phyloP scores from a whole-genome alignment of 1,140 invertebrate genomes.

The Frieseomelitta varia region DNA sequence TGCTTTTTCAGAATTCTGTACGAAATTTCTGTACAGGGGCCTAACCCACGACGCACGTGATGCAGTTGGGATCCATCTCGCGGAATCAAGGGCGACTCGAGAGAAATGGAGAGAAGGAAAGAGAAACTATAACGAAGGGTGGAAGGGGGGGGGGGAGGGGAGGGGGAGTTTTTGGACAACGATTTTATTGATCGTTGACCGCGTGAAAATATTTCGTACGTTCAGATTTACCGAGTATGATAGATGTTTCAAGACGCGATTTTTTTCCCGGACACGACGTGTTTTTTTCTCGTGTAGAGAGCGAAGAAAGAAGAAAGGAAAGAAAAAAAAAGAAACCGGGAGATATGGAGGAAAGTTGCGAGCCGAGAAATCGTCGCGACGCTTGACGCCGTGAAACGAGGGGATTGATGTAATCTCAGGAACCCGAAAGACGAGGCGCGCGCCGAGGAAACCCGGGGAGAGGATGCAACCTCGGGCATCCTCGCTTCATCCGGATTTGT shows the following conservation, averaged over 20 bases:
- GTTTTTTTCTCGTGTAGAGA: not conserved
- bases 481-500: constrained; percentile 53
- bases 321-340: no score
- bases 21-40: no score
- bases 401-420: constrained; percentile 74
- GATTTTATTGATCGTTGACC: constrained; percentile 24
- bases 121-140: no score
- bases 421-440: constrained; percentile 52
- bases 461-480: constrained; percentile 9
- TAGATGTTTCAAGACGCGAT: not conserved
- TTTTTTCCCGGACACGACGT: no score
- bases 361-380: constrained; percentile 22
- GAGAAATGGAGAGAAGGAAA: no score
- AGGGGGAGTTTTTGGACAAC: not conserved
- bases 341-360: not conserved
- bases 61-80: no score
- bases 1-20: no score
- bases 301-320: not conserved
- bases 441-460: constrained; percentile 17
- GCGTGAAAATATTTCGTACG: constrained; percentile 4
- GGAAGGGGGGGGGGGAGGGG: no score
- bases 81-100: no score
- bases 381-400: constrained; percentile 41
- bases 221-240: not conserved
- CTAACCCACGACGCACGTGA: no score